Evolutionary conservation across 2,797 vertebrate species (phyloP).

Genomic region (Myotis myotis): DNA sequence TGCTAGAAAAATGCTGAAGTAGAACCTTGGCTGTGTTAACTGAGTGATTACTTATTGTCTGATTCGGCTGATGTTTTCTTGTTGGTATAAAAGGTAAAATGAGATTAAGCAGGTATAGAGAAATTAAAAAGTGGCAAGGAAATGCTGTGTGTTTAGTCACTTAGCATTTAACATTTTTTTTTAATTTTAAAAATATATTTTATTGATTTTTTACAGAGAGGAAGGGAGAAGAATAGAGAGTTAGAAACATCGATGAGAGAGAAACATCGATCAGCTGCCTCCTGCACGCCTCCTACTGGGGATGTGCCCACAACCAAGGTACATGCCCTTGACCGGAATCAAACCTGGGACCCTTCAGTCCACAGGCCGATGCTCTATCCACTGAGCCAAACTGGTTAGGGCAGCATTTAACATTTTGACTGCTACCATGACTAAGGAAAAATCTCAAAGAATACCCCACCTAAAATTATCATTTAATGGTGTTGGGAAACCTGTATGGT

Average conservation of each 20-base stretch:
- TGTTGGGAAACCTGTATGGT: too few relatives aligned
- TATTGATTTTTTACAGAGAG: too few relatives aligned
- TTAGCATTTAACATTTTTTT: not conserved
- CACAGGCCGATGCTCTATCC: too few relatives aligned
- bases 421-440: not conserved
- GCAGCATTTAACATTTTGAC: not conserved
- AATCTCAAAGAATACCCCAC: not conserved
- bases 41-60: not conserved
- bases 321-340: too few relatives aligned
- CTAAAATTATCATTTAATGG: not conserved
- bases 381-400: too few relatives aligned
- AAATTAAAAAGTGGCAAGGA: not conserved
- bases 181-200: too few relatives aligned
- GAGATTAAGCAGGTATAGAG: not conserved
- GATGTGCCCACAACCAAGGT: too few relatives aligned
- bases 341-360: too few relatives aligned
- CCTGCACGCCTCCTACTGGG: too few relatives aligned
- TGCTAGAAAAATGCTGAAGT: not conserved
- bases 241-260: too few relatives aligned
- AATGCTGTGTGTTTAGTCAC: not conserved
- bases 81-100: not conserved
- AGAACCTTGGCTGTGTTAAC: not conserved
- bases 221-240: too few relatives aligned
- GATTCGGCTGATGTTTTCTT: not conserved
- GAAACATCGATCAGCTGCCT: too few relatives aligned